These are phyloP conservation scores for Porites evermanni DNA, from an alignment of 92 coral and sea anemone genomes.

Conservation along the genomic window DNA sequence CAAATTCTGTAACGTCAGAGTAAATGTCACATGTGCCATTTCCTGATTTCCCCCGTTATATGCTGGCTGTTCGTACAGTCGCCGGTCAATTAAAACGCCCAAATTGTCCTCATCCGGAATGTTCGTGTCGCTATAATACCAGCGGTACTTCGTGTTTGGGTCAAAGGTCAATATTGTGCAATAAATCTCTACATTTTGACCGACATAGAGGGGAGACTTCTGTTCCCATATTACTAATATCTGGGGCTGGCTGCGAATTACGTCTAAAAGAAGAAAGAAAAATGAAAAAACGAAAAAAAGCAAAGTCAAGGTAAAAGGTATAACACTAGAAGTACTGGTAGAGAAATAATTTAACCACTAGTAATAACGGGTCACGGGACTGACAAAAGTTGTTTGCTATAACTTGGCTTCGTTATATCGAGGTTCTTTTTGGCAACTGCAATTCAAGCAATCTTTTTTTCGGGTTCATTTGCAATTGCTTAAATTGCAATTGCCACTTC, in stretches of 20 bases:
- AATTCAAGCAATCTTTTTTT: too few relatives aligned
- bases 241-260: constrained; percentile 15
- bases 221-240: constrained; percentile 1
- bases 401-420: too few relatives aligned
- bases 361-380: too few relatives aligned
- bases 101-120: neutral
- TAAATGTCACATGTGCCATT: neutral
- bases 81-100: constrained; percentile 10
- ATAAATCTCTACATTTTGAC: neutral
- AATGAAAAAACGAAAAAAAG: neutral
- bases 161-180: constrained; percentile 5
- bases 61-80: neutral
- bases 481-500: too few relatives aligned
- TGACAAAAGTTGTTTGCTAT: too few relatives aligned
- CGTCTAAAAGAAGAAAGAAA: constrained; percentile 1
- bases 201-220: neutral
- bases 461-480: too few relatives aligned
- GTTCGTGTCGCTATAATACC: constrained; percentile 13
- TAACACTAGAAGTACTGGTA: too few relatives aligned
- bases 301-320: neutral
- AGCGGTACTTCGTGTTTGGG: neutral
- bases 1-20: constrained; percentile 27
- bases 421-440: too few relatives aligned
- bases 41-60: neutral
- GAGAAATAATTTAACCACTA: too few relatives aligned